These are phyloP conservation scores for Oryzias celebensis DNA, from an alignment of 2,113 vertebrate species.

Conservation along the genomic window DNA sequence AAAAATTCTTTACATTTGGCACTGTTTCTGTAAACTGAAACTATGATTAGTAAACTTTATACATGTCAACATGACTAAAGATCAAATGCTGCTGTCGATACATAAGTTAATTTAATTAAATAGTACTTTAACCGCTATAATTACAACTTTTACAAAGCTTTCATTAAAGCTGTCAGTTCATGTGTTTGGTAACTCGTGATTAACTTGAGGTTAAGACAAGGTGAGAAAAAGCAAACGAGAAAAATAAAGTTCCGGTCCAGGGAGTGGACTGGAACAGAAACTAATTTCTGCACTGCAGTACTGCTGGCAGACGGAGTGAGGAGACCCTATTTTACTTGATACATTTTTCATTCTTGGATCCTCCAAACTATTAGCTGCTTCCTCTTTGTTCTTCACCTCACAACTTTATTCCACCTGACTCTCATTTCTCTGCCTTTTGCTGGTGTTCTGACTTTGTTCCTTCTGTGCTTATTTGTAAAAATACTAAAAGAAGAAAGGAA, in stretches of 20 bases:
- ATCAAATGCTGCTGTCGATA: too few species aligned
- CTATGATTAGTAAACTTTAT: too few species aligned
- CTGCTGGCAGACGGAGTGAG: constrained; percentile 61
- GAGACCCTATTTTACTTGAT: constrained; percentile 65
- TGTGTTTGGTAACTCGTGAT: too few species aligned
- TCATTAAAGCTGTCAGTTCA: too few species aligned
- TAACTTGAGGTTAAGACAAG: too few species aligned
- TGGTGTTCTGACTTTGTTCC: constrained; percentile 44
- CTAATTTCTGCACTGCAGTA: constrained; percentile 55
- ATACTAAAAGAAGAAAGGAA: constrained; percentile 2
- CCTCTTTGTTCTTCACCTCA: constrained; percentile 48
- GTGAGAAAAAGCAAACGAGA: neutral
- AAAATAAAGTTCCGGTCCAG: constrained; percentile 20
- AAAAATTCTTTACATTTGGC: too few species aligned
- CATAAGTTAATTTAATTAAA: too few species aligned
- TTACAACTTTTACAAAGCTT: too few species aligned
- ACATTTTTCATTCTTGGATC: constrained; percentile 65
- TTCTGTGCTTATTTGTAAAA: constrained; percentile 37
- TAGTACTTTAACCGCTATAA: too few species aligned
- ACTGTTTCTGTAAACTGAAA: too few species aligned
- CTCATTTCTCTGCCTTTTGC: constrained; percentile 48
- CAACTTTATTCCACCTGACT: constrained; percentile 41
- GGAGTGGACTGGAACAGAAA: constrained; percentile 40
- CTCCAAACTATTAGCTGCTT: constrained; percentile 64
- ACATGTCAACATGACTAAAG: too few species aligned